A percentile compares a stretch with the other conserved stretches of the same genome.
Evolutionary conservation across 2,113 vertebrate genomes (phyloP).

Genomic region (Tetraodon nigroviridis): DNA sequence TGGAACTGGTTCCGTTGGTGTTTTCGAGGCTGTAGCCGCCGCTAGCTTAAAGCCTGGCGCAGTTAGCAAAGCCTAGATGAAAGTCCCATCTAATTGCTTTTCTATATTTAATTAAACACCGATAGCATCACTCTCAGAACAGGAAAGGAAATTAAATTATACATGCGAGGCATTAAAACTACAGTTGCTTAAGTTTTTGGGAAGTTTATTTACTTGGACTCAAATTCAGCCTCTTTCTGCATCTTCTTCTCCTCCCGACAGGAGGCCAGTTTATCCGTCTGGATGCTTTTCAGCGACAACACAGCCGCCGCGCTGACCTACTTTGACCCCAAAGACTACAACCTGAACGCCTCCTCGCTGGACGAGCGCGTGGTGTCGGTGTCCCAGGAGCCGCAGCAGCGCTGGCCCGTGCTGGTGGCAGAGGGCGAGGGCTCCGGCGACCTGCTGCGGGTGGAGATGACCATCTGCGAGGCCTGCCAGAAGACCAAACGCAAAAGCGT

Average conservation of each 20-base stretch:
- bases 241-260: conserved; percentile 55
- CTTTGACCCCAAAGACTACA: conserved; percentile 94
- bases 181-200: not conserved
- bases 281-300: conserved; percentile 94
- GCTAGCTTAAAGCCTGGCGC: not conserved
- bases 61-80: not conserved
- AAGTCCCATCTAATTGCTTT: no score
- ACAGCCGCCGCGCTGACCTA: conserved; percentile 86
- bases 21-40: no score
- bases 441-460: conserved; percentile 84
- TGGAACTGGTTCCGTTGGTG: no score
- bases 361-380: conserved; percentile 85
- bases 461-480: conserved; percentile 92
- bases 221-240: not conserved
- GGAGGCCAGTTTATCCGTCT: conserved; percentile 92
- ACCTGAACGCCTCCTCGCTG: conserved; percentile 84
- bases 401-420: conserved; percentile 84
- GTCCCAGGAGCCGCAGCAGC: conserved; percentile 80
- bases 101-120: no score
- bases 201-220: not conserved
- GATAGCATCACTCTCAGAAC: no score
- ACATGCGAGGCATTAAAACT: no score
- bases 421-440: conserved; percentile 86
- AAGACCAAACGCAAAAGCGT: conserved; percentile 96
- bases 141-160: no score